Percentiles rank a stretch among this genome's conserved stretches.
Conservation (phyloP, 1,140 invertebrate species). For the Aradophagus sp. region DNA sequence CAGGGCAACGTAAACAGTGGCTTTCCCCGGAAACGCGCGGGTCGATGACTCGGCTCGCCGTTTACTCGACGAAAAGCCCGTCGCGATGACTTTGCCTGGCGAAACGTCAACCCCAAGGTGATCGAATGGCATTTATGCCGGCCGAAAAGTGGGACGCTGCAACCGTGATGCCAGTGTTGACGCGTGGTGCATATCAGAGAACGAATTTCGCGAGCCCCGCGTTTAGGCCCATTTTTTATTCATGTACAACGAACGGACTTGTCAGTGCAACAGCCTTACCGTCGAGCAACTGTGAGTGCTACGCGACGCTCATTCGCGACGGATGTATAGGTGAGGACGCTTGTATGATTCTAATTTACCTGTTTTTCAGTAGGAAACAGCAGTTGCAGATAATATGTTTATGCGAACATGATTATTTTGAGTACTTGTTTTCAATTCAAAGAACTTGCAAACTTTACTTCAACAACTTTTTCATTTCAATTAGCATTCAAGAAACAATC, state of each 20-base stretch:
- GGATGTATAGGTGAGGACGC: conserved; percentile 35
- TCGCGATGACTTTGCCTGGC: conserved; percentile 9
- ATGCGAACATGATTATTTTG: too few species aligned
- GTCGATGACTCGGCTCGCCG: conserved; percentile 30
- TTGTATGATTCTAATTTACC: conserved; percentile 2
- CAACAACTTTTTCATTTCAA: too few species aligned
- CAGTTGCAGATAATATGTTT: too few species aligned
- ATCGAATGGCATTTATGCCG: conserved; percentile 33
- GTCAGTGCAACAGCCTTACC: conserved; percentile 1
- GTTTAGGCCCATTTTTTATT: conserved; percentile 12
- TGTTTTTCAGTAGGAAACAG: too few species aligned
- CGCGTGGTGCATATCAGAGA: conserved; percentile 32
- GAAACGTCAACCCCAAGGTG: conserved; percentile 11
- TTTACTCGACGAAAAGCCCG: conserved; percentile 1
- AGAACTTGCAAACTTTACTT: too few species aligned
- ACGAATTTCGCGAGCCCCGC: conserved; percentile 21
- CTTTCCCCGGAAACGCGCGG: conserved; percentile 27
- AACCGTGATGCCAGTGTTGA: conserved; percentile 43
- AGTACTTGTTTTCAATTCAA: too few species aligned
- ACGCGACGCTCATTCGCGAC: conserved; percentile 21
- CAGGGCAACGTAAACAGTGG: conserved; percentile 35
- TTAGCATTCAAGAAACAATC: too few species aligned
- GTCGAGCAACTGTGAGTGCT: conserved; percentile 16
- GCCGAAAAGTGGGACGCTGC: conserved; percentile 28
- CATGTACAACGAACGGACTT: conserved; percentile 32